A percentile compares a stretch with the other conserved stretches of the same genome.
Conservation (phyloP, 37 sponge, comb jelly and placozoan genomes). For the Cladorhizidae sp. region DNA sequence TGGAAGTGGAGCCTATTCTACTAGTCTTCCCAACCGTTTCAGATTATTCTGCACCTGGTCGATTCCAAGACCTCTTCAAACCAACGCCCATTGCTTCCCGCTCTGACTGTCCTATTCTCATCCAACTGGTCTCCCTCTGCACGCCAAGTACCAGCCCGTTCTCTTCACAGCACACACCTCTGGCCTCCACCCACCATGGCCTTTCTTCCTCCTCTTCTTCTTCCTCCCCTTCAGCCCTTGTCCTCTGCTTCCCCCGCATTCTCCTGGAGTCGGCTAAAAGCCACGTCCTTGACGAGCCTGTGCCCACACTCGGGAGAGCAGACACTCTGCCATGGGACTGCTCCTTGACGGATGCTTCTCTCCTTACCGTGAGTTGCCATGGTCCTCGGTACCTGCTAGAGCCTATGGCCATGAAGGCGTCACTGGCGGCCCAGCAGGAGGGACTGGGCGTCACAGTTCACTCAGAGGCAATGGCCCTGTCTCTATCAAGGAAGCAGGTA, state of each 20-base stretch:
- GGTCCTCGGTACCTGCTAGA: constrained; percentile 26
- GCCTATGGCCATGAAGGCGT: constrained; percentile 38
- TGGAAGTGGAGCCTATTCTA: constrained; percentile 17
- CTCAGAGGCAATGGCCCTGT: constrained; percentile 8
- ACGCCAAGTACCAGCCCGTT: background rate
- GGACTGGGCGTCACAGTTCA: constrained; percentile 41
- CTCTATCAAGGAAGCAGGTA: constrained; percentile 49
- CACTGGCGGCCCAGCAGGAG: constrained; percentile 55
- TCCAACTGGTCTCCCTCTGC: constrained; percentile 9
- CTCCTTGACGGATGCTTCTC: background rate
- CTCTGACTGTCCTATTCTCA: background rate
- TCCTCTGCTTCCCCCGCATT: constrained; percentile 35
- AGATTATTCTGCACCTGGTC: background rate
- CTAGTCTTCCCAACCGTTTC: constrained; percentile 13
- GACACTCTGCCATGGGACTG: constrained; percentile 71
- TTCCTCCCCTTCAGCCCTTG: constrained; percentile 5
- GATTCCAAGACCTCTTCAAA: too few relatives aligned
- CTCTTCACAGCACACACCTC: background rate
- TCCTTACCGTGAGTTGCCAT: constrained; percentile 18
- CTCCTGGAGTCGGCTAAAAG: constrained; percentile 36
- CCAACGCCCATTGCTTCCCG: too few relatives aligned
- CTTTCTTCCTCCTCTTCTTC: constrained; percentile 8
- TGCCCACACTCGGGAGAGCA: constrained; percentile 12
- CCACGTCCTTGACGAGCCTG: constrained; percentile 49
- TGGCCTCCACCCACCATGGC: background rate